Evolutionary conservation across 2,113 vertebrate species (phyloP), one percentile per base, ranked within the genome.

Genomic region (Vireo altiloquus): DNA sequence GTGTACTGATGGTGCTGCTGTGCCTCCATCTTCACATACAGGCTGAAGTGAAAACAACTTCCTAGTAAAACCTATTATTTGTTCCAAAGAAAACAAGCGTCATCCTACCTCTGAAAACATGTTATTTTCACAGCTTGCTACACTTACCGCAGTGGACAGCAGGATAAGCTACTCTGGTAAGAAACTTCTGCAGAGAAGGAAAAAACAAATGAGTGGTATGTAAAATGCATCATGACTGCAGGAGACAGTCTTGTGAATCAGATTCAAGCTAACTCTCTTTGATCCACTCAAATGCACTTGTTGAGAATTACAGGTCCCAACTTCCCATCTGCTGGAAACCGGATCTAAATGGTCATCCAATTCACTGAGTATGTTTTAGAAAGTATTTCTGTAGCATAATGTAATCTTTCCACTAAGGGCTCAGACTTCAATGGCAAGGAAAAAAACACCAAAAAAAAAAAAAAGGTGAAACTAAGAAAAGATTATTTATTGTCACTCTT

Each of bases 61-160:
- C 53, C 33, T 13, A 87, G 35, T 21, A 86, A 50, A 86, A 74
- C 46, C 46, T 39, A 9, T 65, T 35, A 88, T 77, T 92, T 85
- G 40, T 46, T 68, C 7, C 3, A 89, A 88, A 90, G 64, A 68
- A 90, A 94, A 90, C 0, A 0, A 66, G 33, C 33, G 74, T 81
- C 79, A 81, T 63, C 60, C 30, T 28, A 50, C 10, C 31, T 64
- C 50, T 49, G 54, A 53, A 90, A 95, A 61, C 47, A n/a, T 3
- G 11, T 50, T 90, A 69, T 93, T 95, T 91, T 93, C 92, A 83
- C 92, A 82, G 82, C 44, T 89, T 92, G 82, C 42, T 80, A 22
- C 37, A 30, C 40, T 82, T 90, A 69, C 0, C 47, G 50, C 75
- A 92, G 31, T 13, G 81, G 82, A 88, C 47, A 80, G 13, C 9